Percentiles rank a stretch among this genome's conserved stretches.
Conservation (phyloP, 2,113 vertebrate genomes). For the Sebastes schlegelii region DNA sequence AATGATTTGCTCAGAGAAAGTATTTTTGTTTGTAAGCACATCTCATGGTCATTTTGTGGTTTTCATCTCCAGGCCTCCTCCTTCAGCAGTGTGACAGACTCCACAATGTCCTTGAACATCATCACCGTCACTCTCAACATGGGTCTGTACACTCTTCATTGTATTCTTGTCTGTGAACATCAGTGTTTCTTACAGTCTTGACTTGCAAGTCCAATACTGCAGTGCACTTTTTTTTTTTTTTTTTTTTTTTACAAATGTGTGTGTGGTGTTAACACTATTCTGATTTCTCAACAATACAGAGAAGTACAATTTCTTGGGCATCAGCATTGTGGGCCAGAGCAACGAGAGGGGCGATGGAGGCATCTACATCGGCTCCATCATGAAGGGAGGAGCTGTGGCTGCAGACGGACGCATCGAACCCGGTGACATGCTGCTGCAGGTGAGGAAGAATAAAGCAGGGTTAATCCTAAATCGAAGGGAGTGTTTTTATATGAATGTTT, state of each 20-base stretch:
- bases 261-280: background rate
- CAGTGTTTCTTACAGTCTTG: background rate
- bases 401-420: conserved; percentile 93
- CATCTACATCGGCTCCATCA: conserved; percentile 95
- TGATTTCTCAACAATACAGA: conserved; percentile 76
- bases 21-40: background rate
- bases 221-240: background rate
- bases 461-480: background rate
- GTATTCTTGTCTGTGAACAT: background rate
- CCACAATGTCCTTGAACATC: conserved; percentile 94
- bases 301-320: conserved; percentile 94
- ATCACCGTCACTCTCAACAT: conserved; percentile 94
- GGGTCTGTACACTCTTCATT: conserved; percentile 81
- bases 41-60: background rate
- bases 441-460: conserved; percentile 47
- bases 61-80: conserved; percentile 84
- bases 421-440: conserved; percentile 93
- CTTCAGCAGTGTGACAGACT: conserved; percentile 93
- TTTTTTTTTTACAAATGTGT: too few relatives aligned
- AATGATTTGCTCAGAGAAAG: background rate
- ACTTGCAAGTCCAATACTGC: too few relatives aligned
- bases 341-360: conserved; percentile 92
- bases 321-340: conserved; percentile 94
- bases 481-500: background rate
- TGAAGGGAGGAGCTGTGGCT: conserved; percentile 93